Base-by-base conservation (phyloP, 2,113 vertebrate species). In the Holacanthus passer region DNA sequence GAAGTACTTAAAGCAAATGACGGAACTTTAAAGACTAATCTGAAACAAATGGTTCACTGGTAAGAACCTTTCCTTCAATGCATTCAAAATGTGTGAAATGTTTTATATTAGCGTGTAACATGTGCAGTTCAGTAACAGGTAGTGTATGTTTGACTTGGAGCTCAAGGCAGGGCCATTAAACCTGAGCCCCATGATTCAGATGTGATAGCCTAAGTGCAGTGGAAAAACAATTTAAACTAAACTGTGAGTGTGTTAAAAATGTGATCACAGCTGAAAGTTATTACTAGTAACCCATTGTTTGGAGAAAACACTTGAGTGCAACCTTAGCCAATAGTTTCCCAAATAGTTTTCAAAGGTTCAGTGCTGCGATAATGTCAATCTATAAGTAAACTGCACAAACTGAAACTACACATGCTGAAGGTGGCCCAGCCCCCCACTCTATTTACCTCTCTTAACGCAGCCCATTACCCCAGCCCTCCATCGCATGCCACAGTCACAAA, bases 401-500 rank as follows among this genome's bases (percentile, higher is more conserved):
- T 77, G 43, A 77, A 77, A 50, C 50, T 52, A 37, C 68, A 64
- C 78, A 84, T 55, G 63, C 68, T 82, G 27, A 73, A 43, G 55
- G 29, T 22, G 0, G 74, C 84, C 75, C 87, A 83, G 53, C 84
- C 87, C 88, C 85, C 87, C 20, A 62, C 81, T 39, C 62, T 83
- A 55, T 89, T 85, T 76, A 85, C 66, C 58, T 27, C 72, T 64
- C 52, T 69, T 16, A 78, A 65, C 10, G 12, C 53, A 79, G 75
- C 39, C 66, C 72, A 81, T 88, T 92, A 79, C 41, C n/a, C n/a
- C 3, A 7, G 32, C 45, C 85, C 76, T 81, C 43, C 56, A 47
- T 72, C 62, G 78, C 84, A 88, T 60, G 76, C 69, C 32, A 5
- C 73, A 84, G 73, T 62, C 92, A 83, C 91, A 88, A 88, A 92